Percentiles rank a stretch among this genome's conserved stretches.
These are phyloP conservation scores for Eonycteris spelaea DNA, from an alignment of 2,113 vertebrate species.

Conservation along the genomic window DNA sequence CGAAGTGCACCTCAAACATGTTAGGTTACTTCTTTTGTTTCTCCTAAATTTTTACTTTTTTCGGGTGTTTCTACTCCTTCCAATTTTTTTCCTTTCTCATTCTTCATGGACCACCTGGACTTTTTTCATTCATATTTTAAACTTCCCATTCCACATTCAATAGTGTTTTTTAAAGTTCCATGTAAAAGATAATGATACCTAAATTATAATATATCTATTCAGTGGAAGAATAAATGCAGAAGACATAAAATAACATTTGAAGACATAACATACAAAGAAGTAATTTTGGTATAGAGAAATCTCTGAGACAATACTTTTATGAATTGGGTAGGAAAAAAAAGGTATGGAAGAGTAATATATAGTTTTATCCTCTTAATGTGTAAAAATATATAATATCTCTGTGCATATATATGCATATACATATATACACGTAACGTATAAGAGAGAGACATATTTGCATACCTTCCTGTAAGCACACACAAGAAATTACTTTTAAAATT, in stretches of 20 bases:
- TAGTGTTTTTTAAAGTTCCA: background rate
- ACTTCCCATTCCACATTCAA: background rate
- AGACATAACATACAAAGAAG: background rate
- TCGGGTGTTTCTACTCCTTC: background rate
- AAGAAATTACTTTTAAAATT: slow-evolving; percentile 15
- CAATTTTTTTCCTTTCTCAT: background rate
- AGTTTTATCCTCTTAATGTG: background rate
- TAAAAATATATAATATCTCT: background rate
- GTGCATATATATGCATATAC: background rate
- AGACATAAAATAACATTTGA: background rate
- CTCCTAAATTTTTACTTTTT: background rate
- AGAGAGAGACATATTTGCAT: background rate
- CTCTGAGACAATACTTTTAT: background rate
- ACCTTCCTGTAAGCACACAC: background rate
- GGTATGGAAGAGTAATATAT: background rate
- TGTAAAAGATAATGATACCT: background rate
- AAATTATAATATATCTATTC: background rate
- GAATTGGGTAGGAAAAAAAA: background rate
- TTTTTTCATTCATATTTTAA: background rate
- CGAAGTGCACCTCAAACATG: background rate
- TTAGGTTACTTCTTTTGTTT: background rate
- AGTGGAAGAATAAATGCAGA: background rate
- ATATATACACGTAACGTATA: background rate
- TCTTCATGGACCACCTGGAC: background rate
- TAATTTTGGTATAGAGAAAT: background rate